Conservation (phyloP, 2,113 vertebrate species). For the Saccopteryx leptura region DNA sequence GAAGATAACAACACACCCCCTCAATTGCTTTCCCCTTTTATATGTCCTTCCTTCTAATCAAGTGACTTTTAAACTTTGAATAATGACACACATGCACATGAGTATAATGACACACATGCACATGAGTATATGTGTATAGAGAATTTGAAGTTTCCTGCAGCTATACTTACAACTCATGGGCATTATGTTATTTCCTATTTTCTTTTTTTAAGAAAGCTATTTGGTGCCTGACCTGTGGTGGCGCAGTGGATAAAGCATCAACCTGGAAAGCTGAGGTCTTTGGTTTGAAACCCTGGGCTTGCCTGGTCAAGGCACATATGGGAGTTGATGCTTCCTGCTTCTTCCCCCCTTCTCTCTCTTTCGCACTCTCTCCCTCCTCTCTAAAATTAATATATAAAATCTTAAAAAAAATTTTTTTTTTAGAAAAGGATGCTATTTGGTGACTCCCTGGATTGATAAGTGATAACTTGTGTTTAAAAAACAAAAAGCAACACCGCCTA, state of each 20-base stretch:
- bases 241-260: no score
- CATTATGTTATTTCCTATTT: not conserved
- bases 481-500: not conserved
- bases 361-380: no score
- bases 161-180: not conserved
- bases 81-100: not conserved
- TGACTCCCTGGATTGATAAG: not conserved
- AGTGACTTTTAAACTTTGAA: conserved; percentile 3
- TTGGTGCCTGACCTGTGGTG: not conserved
- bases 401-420: not conserved
- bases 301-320: no score
- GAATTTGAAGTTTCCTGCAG: not conserved
- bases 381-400: no score
- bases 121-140: not conserved
- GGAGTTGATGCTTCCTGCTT: no score
- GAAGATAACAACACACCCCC: not conserved
- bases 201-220: not conserved
- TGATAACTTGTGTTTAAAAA: not conserved
- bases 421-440: not conserved
- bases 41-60: not conserved
- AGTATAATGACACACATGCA: not conserved
- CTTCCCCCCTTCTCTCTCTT: no score
- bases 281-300: no score
- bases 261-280: no score
- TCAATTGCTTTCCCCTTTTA: not conserved